Evolutionary conservation across 2,888 invertebrate species (phyloP).

Genomic region (Rugalucina vietnamica): DNA sequence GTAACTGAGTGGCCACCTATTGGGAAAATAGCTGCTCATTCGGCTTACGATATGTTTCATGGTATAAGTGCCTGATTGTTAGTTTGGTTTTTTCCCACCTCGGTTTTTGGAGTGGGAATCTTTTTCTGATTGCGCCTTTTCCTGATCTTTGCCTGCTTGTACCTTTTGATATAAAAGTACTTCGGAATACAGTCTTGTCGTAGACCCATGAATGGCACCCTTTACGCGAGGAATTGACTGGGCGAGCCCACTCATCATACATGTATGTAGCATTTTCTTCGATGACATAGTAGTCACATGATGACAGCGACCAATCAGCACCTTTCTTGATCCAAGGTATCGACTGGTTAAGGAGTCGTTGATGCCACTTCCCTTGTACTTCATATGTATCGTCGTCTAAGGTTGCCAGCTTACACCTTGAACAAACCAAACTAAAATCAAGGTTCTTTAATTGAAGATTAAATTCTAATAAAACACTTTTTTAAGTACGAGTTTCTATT

Average conservation of each 20-base stretch:
- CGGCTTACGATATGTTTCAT: no score
- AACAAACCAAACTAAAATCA: no score
- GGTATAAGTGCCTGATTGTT: no score
- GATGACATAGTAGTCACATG: conserved; percentile 44
- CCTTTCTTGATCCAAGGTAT: conserved; percentile 56
- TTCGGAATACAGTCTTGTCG: conserved; percentile 59
- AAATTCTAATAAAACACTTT: no score
- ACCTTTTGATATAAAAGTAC: conserved; percentile 64
- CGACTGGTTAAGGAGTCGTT: conserved; percentile 46
- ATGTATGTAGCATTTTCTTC: conserved; percentile 37
- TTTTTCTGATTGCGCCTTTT: no score
- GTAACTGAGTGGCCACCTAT: no score
- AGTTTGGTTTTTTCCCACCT: no score
- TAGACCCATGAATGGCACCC: conserved; percentile 65
- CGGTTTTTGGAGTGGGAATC: no score
- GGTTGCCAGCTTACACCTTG: conserved; percentile 51
- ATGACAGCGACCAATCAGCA: conserved; percentile 16
- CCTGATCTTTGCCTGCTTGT: no score
- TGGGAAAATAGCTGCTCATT: no score
- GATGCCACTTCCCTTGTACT: conserved; percentile 52
- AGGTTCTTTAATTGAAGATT: no score
- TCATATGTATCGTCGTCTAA: conserved; percentile 60
- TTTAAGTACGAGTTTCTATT: no score
- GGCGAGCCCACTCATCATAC: conserved; percentile 4
- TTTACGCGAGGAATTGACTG: conserved; percentile 25